Evolutionary conservation across 2,113 vertebrate species (phyloP).

Genomic region (Archocentrus centrarchus): DNA sequence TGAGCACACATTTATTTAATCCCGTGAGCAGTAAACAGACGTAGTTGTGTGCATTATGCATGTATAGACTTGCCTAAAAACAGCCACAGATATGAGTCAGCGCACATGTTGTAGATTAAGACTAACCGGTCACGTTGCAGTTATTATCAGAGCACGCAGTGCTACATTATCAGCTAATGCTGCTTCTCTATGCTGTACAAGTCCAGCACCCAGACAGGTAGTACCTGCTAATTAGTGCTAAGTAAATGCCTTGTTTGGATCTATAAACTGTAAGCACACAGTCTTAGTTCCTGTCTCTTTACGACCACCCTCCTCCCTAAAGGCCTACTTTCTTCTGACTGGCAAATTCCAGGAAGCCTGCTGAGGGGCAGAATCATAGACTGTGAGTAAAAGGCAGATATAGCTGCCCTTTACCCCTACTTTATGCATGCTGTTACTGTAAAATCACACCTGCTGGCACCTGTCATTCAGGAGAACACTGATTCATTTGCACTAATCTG

Average conservation of each 20-base stretch:
- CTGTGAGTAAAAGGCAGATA: not conserved
- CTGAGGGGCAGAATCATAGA: not conserved
- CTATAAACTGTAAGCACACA: not conserved
- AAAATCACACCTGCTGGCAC: not conserved
- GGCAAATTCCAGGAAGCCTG: not conserved
- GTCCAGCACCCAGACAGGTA: too few relatives aligned
- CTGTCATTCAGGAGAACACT: not conserved
- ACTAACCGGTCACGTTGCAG: not conserved
- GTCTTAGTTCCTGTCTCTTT: not conserved
- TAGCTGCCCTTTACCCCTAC: not conserved
- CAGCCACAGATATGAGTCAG: not conserved
- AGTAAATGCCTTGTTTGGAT: not conserved
- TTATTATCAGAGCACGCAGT: not conserved
- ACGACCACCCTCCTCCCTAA: too few relatives aligned
- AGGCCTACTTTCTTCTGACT: not conserved
- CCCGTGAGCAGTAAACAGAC: not conserved
- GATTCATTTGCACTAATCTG: not conserved
- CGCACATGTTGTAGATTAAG: not conserved
- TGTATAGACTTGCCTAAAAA: not conserved
- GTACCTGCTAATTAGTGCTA: not conserved
- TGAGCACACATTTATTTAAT: not conserved
- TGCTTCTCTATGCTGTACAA: not conserved
- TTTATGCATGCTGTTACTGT: not conserved
- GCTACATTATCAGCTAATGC: not conserved
- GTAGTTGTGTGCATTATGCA: not conserved